A percentile compares a stretch with the other conserved stretches of the same genome.
These are phyloP conservation scores for Ia io DNA, from an alignment of 2,113 vertebrate genomes.

Conservation along the genomic window DNA sequence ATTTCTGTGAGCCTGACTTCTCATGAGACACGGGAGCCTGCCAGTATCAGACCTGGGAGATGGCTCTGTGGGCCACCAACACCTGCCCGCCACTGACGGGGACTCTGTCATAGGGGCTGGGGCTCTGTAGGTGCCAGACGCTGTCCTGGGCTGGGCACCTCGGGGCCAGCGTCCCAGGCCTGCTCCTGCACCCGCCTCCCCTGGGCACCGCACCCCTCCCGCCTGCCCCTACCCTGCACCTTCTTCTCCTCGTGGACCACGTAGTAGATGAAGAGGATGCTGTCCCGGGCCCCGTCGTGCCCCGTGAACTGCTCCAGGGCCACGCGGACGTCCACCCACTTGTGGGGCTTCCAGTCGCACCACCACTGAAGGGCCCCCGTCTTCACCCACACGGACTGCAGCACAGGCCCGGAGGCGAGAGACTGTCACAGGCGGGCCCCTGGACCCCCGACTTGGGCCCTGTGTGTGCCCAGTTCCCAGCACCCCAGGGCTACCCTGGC, in stretches of 20 bases:
- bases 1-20: neutral
- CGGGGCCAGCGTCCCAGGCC: no score
- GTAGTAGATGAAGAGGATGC: conserved; percentile 98
- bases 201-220: neutral
- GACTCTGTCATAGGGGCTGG: rapidly evolving
- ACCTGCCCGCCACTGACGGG: rapidly evolving
- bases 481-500: rapidly evolving
- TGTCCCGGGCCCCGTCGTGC: conserved; percentile 90
- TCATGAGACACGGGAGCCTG: neutral
- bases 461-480: rapidly evolving
- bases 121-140: rapidly evolving
- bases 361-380: conserved; percentile 96
- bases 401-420: neutral
- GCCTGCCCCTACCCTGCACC: conserved; percentile 76
- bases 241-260: conserved; percentile 94
- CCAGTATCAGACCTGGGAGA: neutral
- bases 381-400: conserved; percentile 97
- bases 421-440: neutral
- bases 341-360: conserved; percentile 96
- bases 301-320: conserved; percentile 96
- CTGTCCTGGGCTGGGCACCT: neutral
- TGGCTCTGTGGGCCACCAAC: neutral
- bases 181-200: neutral
- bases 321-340: conserved; percentile 95
- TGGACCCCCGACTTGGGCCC: neutral